A percentile compares a stretch with the other conserved stretches of the same genome.
Conservation (phyloP, 2,797 vertebrate species). For the Taeniopygia guttata region DNA sequence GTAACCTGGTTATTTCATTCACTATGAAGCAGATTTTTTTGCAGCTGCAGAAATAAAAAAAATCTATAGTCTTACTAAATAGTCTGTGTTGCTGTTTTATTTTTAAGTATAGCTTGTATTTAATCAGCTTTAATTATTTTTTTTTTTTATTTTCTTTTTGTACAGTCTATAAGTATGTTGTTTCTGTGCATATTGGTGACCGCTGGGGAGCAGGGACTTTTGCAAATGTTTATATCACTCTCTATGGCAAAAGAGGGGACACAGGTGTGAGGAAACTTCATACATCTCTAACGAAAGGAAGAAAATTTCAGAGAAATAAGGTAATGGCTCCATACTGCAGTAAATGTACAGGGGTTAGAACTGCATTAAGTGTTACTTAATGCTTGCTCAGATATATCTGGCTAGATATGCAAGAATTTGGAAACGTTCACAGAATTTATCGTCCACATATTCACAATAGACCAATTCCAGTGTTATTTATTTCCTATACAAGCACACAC, state of each 20-base stretch:
- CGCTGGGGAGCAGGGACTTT: slow-evolving; percentile 68
- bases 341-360: background rate
- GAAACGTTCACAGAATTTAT: background rate
- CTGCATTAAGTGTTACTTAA: background rate
- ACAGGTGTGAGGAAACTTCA: slow-evolving; percentile 61
- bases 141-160: background rate
- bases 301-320: slow-evolving; percentile 69
- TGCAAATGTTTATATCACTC: slow-evolving; percentile 64
- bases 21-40: background rate
- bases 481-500: background rate
- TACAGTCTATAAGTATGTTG: slow-evolving; percentile 60
- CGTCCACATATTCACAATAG: background rate
- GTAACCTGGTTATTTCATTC: background rate
- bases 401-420: background rate
- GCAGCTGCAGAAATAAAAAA: background rate
- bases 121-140: background rate
- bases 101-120: background rate
- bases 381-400: background rate
- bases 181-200: slow-evolving; percentile 61
- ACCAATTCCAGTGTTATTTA: background rate
- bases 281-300: slow-evolving; percentile 36
- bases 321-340: background rate
- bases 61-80: background rate
- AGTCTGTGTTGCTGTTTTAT: background rate
- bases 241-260: slow-evolving; percentile 68